A percentile compares a stretch with the other conserved stretches of the same genome.
These are phyloP conservation scores for Holotrichia oblita DNA, from an alignment of 1,140 invertebrate species.

Conservation along the genomic window DNA sequence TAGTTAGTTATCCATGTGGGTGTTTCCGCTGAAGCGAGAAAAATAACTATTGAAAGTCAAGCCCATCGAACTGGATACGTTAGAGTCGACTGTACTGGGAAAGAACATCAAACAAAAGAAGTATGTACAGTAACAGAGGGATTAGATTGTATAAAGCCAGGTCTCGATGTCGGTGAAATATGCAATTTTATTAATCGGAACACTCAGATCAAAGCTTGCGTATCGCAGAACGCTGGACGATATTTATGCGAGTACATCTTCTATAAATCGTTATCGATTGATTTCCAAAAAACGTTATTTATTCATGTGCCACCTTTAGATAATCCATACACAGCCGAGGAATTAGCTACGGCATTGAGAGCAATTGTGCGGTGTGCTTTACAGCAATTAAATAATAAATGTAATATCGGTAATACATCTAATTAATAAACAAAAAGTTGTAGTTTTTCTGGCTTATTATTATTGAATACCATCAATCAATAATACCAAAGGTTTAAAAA, in stretches of 20 bases:
- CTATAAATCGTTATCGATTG: conserved; percentile 70
- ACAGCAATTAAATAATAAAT: conserved; percentile 43
- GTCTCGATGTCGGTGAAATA: conserved; percentile 60
- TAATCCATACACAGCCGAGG: conserved; percentile 63
- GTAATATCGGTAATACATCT: too few relatives aligned
- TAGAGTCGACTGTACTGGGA: conserved; percentile 62
- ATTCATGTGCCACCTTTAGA: conserved; percentile 72
- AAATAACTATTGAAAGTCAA: conserved; percentile 68
- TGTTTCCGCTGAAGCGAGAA: conserved; percentile 65
- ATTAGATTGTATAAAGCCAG: conserved; percentile 60
- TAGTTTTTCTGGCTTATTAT: too few relatives aligned
- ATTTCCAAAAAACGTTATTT: conserved; percentile 68
- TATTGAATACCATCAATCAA: too few relatives aligned
- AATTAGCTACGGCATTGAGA: conserved; percentile 66
- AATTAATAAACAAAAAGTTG: too few relatives aligned
- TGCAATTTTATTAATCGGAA: conserved; percentile 61
- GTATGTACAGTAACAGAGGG: conserved; percentile 60
- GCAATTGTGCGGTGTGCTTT: conserved; percentile 62
- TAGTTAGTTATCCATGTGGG: conserved; percentile 75
- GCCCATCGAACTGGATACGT: conserved; percentile 69
- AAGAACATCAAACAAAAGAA: conserved; percentile 56
- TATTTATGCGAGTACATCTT: conserved; percentile 77
- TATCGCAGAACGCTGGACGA: conserved; percentile 63
- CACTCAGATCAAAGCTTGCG: conserved; percentile 53
- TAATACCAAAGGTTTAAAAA: too few relatives aligned